phyloP scores from a whole-genome alignment of 2,888 invertebrate species.

The Drosophila villosipedis region DNA sequence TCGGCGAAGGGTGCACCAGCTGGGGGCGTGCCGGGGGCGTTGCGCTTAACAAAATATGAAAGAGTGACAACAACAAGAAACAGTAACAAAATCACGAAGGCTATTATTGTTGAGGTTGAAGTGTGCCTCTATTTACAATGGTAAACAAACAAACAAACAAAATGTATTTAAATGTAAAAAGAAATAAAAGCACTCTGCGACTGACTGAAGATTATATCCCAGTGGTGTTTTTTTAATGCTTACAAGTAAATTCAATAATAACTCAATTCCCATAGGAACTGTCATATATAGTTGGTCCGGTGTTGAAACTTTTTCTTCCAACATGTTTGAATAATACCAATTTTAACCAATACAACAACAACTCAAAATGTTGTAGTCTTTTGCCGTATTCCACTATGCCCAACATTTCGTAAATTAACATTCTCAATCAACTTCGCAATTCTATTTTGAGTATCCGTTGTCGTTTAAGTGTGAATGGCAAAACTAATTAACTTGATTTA shows the following conservation, averaged over 20 bases:
- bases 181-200: conserved; percentile 2
- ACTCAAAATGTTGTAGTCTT: background rate
- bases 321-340: background rate
- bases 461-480: background rate
- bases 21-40: conserved; percentile 24
- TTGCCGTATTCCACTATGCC: background rate
- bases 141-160: conserved; percentile 29
- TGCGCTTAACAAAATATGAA: conserved; percentile 21
- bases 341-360: background rate
- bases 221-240: background rate
- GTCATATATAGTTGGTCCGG: background rate
- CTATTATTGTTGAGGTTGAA: conserved; percentile 37
- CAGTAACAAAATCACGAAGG: conserved; percentile 38
- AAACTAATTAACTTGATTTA: background rate
- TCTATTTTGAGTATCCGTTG: background rate
- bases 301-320: background rate
- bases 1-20: conserved; percentile 60
- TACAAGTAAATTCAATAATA: background rate
- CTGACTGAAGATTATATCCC: background rate
- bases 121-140: conserved; percentile 28
- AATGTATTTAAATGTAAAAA: conserved; percentile 24
- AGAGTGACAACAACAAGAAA: conserved; percentile 30
- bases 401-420: background rate
- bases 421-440: background rate
- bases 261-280: background rate